Base-by-base conservation (phyloP, 2,113 vertebrate genomes). In the Alces alces region DNA sequence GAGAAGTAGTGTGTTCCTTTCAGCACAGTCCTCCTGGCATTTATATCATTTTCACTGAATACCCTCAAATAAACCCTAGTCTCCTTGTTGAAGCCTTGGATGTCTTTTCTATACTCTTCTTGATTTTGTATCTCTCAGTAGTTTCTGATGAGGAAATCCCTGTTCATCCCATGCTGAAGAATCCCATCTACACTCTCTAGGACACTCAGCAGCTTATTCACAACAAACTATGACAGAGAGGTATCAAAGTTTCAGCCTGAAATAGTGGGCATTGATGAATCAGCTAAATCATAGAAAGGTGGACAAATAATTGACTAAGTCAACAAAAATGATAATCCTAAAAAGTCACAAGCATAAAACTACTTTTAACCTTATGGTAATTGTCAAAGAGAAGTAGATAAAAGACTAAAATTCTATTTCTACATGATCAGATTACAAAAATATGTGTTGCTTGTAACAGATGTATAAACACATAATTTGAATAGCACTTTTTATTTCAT, bases 1-100 rank as follows among this genome's bases (percentile, higher is more conserved):
- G 17, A 36, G n/a, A 50, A 43, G 12, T 23, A 83, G 28, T 43
- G 6, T 39, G 30, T 17, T 57, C 25, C 45, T 91, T 73, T 90
- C 45, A 28, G 13, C 19, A 83, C 6, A 80, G 9, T 45, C 23
- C 5, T 52, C 15, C 16, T 58, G 79, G 3, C 7, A 12, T 64
- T 57, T 27, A 55, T 28, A 10, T 3, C 19, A 0, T 28, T 12
- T 3, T 21, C 14, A 19, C 1, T 28, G 1, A 16, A 50, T 15
- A 6, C 5, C 16, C 21, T 39, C 28, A 36, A 33, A 60, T 16
- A 60, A 45, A 33, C 28, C 14, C 30, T 14, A 39, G 12, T 60
- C 25, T 55, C 28, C 50, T 85, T 43, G 1, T 27, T 80, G n/a
- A 45, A 88, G 39, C 2, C 17, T 45, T 45, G 21, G 4, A 27